Conservation (phyloP, 92 coral and sea anemone genomes). For the Parazoanthus atlanticus region DNA sequence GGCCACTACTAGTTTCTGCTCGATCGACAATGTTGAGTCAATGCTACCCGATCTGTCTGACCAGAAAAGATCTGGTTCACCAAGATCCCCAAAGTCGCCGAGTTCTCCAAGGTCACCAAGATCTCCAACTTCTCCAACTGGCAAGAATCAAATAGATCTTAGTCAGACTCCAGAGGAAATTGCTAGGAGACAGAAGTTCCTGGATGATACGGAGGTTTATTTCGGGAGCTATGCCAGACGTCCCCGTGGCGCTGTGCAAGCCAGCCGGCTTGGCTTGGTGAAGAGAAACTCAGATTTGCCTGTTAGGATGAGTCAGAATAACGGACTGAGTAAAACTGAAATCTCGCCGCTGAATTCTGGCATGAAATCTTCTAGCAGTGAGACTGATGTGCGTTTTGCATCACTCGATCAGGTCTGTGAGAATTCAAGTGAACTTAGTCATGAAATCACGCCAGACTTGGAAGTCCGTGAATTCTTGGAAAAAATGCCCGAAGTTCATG, state of each 20-base stretch:
- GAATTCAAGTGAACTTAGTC: not conserved
- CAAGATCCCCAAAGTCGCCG: conserved; percentile 17
- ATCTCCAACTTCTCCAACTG: conserved; percentile 17
- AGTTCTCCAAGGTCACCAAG: conserved; percentile 17
- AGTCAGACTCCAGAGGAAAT: conserved; percentile 41
- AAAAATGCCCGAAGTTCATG: conserved; percentile 35
- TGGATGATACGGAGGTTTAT: conserved; percentile 40
- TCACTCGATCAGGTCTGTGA: conserved; percentile 23
- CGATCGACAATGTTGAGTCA: conserved; percentile 48
- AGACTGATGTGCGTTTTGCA: conserved; percentile 41
- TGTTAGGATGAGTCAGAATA: conserved; percentile 62
- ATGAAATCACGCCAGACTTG: conserved; percentile 12
- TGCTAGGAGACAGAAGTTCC: conserved; percentile 38
- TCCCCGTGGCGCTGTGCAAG: conserved; percentile 52
- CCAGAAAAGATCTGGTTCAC: conserved; percentile 27
- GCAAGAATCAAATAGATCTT: not conserved
- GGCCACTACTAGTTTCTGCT: conserved; percentile 10
- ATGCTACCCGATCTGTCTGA: conserved; percentile 79
- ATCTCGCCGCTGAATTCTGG: conserved; percentile 46
- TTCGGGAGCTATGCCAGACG: conserved; percentile 24
- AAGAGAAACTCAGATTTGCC: conserved; percentile 89
- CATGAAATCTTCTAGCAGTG: conserved; percentile 63
- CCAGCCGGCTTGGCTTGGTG: conserved; percentile 65
- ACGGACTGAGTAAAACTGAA: conserved; percentile 23
- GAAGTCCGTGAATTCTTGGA: conserved; percentile 26